Conservation (phyloP, 2,888 invertebrate species). For the Chymomyza procnemis region DNA sequence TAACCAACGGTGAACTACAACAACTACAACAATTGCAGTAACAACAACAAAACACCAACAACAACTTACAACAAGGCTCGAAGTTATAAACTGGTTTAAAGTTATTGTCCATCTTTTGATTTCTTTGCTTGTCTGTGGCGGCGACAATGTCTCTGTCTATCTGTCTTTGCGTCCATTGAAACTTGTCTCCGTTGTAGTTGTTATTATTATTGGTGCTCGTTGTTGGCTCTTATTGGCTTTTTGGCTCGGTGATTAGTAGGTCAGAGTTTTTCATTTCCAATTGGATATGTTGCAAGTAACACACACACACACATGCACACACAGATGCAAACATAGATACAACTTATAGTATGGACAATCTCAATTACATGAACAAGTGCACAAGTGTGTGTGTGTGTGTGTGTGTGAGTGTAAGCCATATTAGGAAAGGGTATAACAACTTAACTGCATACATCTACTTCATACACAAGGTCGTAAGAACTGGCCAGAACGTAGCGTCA, state of each 20-base stretch:
- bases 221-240: conserved; percentile 69
- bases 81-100: conserved; percentile 63
- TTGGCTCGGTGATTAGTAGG: conserved; percentile 72
- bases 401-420: conserved; percentile 61
- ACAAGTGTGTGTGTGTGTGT: conserved; percentile 50
- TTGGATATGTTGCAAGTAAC: conserved; percentile 69
- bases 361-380: conserved; percentile 47
- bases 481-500: conserved; percentile 32
- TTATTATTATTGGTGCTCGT: conserved; percentile 31
- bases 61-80: conserved; percentile 59
- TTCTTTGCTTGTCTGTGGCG: conserved; percentile 59
- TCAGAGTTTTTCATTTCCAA: conserved; percentile 73
- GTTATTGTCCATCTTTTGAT: conserved; percentile 74
- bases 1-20: not conserved
- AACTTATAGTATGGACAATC: conserved; percentile 43
- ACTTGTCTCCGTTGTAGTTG: conserved; percentile 45
- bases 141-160: conserved; percentile 23
- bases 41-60: too few species aligned
- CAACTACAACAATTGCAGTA: too few species aligned
- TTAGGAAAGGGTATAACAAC: conserved; percentile 67
- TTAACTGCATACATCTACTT: conserved; percentile 45
- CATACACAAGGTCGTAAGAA: conserved; percentile 49
- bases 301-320: conserved; percentile 9
- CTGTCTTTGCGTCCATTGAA: conserved; percentile 56
- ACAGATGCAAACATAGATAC: conserved; percentile 3